Conservation (phyloP, 2,888 invertebrate genomes). For the Spisula solida region DNA sequence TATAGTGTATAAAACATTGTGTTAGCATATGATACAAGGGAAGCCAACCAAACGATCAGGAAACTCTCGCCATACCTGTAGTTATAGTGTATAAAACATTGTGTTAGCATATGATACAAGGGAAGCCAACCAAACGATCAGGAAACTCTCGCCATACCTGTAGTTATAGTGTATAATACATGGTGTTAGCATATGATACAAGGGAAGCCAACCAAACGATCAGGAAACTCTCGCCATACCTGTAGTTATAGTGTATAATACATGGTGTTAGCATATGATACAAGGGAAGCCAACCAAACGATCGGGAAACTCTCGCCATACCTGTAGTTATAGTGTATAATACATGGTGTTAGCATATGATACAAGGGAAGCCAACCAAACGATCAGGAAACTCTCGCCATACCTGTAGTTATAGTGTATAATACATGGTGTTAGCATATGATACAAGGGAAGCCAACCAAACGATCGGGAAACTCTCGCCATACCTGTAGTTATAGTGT, state of each 20-base stretch:
- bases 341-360: too few species aligned
- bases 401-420: conserved; percentile 89
- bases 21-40: conserved; percentile 91
- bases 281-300: conserved; percentile 98
- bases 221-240: conserved; percentile 99
- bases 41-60: conserved; percentile 98
- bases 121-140: conserved; percentile 98
- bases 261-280: too few species aligned
- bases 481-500: conserved; percentile 91
- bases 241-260: conserved; percentile 84
- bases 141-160: conserved; percentile 99
- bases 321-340: conserved; percentile 88
- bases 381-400: conserved; percentile 99
- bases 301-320: conserved; percentile 98
- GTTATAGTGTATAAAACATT: neutral
- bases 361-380: conserved; percentile 98
- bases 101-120: conserved; percentile 89
- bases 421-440: too few species aligned
- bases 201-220: conserved; percentile 98
- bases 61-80: conserved; percentile 97
- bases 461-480: conserved; percentile 98
- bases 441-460: conserved; percentile 99
- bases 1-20: neutral
- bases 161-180: neutral
- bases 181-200: conserved; percentile 87